Evolutionary conservation across 2,797 vertebrate species (phyloP).

Genomic region (Triplophysa yarkandensis): DNA sequence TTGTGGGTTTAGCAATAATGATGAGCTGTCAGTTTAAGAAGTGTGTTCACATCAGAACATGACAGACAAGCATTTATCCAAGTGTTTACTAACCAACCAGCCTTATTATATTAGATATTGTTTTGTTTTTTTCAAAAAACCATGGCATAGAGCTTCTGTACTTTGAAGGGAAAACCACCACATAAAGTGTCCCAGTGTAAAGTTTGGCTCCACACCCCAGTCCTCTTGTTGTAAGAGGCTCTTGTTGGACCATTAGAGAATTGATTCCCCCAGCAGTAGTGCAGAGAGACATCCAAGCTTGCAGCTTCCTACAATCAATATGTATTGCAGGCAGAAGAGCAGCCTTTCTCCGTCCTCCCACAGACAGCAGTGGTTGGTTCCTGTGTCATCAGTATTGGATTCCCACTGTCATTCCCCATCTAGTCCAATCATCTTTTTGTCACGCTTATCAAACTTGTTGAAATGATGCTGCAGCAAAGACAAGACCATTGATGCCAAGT

Average conservation of each 20-base stretch:
- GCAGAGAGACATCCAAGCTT: conserved; percentile 52
- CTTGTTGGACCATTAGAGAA: conserved; percentile 44
- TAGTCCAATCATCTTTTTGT: conserved; percentile 22
- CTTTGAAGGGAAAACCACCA: not conserved
- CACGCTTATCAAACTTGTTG: not conserved
- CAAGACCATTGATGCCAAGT: not conserved
- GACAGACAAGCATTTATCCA: not conserved
- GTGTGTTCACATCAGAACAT: not conserved
- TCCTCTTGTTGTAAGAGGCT: conserved; percentile 39
- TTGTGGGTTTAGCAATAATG: not conserved
- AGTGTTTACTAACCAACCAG: not conserved
- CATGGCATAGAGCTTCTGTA: not conserved
- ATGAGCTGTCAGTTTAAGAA: no score
- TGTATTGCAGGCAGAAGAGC: conserved; percentile 42
- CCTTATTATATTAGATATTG: conserved; percentile 3
- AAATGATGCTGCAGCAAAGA: conserved; percentile 16
- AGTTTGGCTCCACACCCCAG: conserved; percentile 8
- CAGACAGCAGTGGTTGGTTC: conserved; percentile 2
- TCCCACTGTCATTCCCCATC: conserved; percentile 5
- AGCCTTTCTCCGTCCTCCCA: conserved; percentile 33
- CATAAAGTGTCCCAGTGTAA: conserved; percentile 17
- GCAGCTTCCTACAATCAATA: conserved; percentile 50
- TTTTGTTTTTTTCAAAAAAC: not conserved
- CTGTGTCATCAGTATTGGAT: conserved; percentile 37
- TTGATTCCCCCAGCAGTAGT: conserved; percentile 48